These are phyloP conservation scores for Crambe crambe DNA, from an alignment of 37 sponge, comb jelly and placozoan genomes.

Conservation along the genomic window DNA sequence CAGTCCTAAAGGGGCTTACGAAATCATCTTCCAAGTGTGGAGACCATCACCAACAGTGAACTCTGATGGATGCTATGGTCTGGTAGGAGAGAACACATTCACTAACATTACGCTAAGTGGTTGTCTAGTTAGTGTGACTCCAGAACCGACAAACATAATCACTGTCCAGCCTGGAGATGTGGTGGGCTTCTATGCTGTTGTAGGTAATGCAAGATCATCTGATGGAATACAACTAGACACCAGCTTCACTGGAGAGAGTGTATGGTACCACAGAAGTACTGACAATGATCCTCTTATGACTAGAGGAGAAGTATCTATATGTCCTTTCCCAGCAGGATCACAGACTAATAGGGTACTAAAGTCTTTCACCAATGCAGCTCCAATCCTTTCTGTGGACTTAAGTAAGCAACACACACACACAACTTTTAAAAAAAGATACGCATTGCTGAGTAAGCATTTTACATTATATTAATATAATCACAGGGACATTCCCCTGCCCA, in stretches of 20 bases:
- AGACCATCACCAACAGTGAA: conserved; percentile 9
- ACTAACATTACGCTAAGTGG: background rate
- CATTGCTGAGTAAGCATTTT: too few species aligned
- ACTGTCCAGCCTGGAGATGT: conserved; percentile 41
- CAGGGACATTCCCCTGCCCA: too few species aligned
- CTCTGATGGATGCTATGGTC: conserved; percentile 1
- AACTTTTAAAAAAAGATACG: too few species aligned
- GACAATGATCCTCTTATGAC: background rate
- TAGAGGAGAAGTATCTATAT: background rate
- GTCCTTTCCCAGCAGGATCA: conserved; percentile 2
- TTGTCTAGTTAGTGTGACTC: background rate
- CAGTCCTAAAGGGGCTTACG: background rate
- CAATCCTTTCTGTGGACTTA: background rate
- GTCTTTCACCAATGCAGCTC: background rate
- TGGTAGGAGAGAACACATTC: conserved; percentile 29
- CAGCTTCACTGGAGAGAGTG: background rate
- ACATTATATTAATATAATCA: too few species aligned
- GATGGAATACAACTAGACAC: conserved; percentile 2
- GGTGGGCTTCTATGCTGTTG: conserved; percentile 24
- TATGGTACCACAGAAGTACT: background rate
- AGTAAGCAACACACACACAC: too few species aligned
- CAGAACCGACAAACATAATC: conserved; percentile 13
- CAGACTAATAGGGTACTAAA: background rate
- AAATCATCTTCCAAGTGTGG: conserved; percentile 53
- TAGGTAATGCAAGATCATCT: background rate